phyloP scores from a whole-genome alignment of 2,888 invertebrate species.

The Tinea semifulvella region DNA sequence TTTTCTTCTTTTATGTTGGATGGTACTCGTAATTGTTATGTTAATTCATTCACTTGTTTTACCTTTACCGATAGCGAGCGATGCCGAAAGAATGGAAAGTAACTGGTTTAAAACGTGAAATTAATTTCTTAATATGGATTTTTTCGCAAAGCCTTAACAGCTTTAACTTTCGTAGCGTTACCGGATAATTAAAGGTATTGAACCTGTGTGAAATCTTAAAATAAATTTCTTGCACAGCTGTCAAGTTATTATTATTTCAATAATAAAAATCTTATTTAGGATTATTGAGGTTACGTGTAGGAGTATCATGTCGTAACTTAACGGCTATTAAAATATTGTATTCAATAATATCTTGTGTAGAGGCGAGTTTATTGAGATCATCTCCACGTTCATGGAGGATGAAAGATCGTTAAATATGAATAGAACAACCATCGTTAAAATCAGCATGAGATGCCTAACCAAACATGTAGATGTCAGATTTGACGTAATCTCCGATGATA shows the following conservation, averaged over 20 bases:
- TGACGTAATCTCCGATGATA: slow-evolving; percentile 8
- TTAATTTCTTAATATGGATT: no score
- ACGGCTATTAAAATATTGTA: slow-evolving; percentile 10
- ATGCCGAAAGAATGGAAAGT: no score
- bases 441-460: slow-evolving; percentile 20
- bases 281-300: background rate
- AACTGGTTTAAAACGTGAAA: no score
- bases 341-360: slow-evolving; percentile 5
- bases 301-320: background rate
- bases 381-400: slow-evolving; percentile 2
- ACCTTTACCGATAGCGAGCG: no score
- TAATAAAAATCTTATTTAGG: background rate
- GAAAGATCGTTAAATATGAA: slow-evolving; percentile 26
- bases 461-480: slow-evolving; percentile 10
- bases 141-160: no score
- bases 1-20: no score
- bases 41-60: no score
- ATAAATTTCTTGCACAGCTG: background rate
- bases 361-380: slow-evolving; percentile 5
- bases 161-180: no score
- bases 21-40: no score
- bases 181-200: no score
- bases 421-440: slow-evolving; percentile 31
- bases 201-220: no score
- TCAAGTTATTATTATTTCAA: background rate